A percentile compares a stretch with the other conserved stretches of the same genome.
phyloP scores from a whole-genome alignment of 2,797 vertebrate species.

The Garrulus glandarius region DNA sequence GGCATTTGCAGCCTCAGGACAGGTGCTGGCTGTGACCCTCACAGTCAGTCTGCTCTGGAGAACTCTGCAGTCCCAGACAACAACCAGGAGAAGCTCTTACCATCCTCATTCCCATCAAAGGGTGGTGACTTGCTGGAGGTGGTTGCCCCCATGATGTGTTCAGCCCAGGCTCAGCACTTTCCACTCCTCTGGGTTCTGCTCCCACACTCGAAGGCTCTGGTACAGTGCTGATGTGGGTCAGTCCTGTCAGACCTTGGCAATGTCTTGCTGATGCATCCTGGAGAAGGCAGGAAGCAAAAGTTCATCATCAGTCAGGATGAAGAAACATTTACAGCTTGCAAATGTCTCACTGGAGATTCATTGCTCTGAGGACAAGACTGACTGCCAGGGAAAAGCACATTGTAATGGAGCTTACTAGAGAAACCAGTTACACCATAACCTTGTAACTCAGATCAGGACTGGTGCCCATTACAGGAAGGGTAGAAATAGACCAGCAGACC shows the following conservation, averaged over 20 bases:
- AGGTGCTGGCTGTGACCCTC: rapidly evolving
- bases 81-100: conserved; percentile 60
- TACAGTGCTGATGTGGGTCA: background rate
- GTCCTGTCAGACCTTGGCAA: background rate
- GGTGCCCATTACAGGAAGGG: background rate
- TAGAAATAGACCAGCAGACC: background rate
- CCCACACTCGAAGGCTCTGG: background rate
- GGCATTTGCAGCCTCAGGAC: rapidly evolving
- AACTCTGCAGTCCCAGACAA: background rate
- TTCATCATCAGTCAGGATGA: background rate
- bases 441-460: background rate
- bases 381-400: background rate
- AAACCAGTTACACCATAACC: background rate
- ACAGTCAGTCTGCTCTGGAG: background rate
- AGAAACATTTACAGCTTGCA: background rate
- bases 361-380: background rate
- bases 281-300: background rate
- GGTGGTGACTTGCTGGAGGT: conserved; percentile 73
- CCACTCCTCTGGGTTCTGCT: background rate
- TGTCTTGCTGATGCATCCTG: background rate
- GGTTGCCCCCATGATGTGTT: conserved; percentile 74
- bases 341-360: background rate
- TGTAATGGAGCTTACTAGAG: background rate
- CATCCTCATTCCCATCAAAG: conserved; percentile 70
- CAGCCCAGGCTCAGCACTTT: background rate